These are phyloP conservation scores for Conistra vaccinii DNA, from an alignment of 2,888 invertebrate species.

Conservation along the genomic window DNA sequence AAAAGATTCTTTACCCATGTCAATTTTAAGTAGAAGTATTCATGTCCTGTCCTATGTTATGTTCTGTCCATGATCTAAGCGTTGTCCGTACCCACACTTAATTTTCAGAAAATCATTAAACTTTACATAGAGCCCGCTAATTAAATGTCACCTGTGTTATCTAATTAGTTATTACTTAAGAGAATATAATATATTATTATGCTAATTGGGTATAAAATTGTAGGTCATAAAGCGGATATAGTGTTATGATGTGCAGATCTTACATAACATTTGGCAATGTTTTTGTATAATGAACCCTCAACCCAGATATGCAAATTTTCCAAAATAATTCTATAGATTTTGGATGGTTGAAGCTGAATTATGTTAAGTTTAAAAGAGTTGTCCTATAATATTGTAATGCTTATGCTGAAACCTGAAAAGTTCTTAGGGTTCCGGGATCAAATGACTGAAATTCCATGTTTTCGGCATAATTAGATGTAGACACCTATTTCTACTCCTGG, in stretches of 20 bases:
- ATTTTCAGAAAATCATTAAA: not conserved
- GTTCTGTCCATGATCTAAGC: not conserved
- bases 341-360: not conserved
- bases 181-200: constrained; percentile 16
- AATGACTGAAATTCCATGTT: not conserved
- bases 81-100: not conserved
- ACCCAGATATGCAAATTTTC: constrained; percentile 3
- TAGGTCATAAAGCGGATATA: constrained; percentile 3
- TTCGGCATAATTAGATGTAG: not conserved
- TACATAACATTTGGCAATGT: constrained; percentile 13
- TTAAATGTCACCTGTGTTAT: constrained; percentile 25
- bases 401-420: not conserved
- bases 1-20: constrained; percentile 59
- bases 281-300: not conserved
- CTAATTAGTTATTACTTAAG: constrained; percentile 19
- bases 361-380: not conserved
- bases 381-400: not conserved
- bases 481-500: not conserved
- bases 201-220: constrained; percentile 24
- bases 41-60: not conserved
- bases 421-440: not conserved
- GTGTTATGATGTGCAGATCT: constrained; percentile 5
- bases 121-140: not conserved
- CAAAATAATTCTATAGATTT: not conserved
- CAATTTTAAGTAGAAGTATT: constrained; percentile 53